Percentiles rank a stretch among this genome's conserved stretches.
These are phyloP conservation scores for Sinonovacula constricta DNA, from an alignment of 1,140 invertebrate species.

Conservation along the genomic window DNA sequence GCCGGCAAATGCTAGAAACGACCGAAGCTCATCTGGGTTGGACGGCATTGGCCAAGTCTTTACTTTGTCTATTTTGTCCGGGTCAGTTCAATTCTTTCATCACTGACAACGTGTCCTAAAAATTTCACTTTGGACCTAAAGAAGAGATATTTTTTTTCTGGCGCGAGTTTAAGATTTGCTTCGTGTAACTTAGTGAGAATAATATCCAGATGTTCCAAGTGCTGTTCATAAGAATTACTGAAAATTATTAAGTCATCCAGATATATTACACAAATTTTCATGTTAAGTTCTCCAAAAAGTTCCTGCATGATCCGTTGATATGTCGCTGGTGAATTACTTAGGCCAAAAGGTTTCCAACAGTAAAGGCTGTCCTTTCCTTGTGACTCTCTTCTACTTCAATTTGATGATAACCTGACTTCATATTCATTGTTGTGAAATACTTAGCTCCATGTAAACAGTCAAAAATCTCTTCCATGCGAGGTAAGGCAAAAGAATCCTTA, in stretches of 20 bases:
- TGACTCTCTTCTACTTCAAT: conserved; percentile 21
- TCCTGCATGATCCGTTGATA: too few species aligned
- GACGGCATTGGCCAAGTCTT: conserved; percentile 18
- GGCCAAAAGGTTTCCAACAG: background rate
- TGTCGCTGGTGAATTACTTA: conserved; percentile 7
- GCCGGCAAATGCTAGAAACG: conserved; percentile 13
- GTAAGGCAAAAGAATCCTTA: too few species aligned
- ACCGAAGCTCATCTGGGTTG: too few species aligned
- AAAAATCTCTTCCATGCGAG: too few species aligned
- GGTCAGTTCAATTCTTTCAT: conserved; percentile 15
- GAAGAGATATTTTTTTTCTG: conserved; percentile 30
- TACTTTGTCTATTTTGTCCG: conserved; percentile 17
- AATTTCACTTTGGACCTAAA: background rate
- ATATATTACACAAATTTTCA: too few species aligned
- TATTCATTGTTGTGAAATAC: too few species aligned
- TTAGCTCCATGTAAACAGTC: too few species aligned
- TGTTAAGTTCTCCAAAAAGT: too few species aligned
- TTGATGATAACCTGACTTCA: conserved; percentile 58
- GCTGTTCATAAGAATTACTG: too few species aligned
- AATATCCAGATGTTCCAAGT: conserved; percentile 36
- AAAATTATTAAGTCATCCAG: conserved; percentile 51
- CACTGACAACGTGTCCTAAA: conserved; percentile 23
- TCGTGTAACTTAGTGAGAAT: conserved; percentile 56
- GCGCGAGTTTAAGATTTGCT: conserved; percentile 34
- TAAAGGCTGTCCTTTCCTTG: too few species aligned